These are phyloP conservation scores for Scaptomyza cyrtandrae DNA, from an alignment of 2,888 invertebrate species.

Conservation along the genomic window DNA sequence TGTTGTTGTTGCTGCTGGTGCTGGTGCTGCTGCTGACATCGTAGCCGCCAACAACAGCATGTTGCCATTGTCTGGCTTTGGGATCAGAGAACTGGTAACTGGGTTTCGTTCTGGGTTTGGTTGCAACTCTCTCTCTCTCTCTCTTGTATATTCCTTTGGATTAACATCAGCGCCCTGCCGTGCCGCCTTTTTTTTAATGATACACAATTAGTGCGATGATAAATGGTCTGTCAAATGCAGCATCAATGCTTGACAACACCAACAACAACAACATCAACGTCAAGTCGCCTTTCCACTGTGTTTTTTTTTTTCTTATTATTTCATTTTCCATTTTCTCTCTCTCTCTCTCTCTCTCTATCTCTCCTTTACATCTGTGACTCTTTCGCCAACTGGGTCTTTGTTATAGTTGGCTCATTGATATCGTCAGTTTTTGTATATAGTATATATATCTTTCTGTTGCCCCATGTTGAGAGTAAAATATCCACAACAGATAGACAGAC, in stretches of 20 bases:
- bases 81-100: conserved; percentile 5
- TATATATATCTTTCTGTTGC: neutral
- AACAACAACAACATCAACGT: neutral
- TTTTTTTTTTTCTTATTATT: conserved; percentile 7
- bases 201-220: conserved; percentile 83
- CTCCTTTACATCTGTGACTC: conserved; percentile 18
- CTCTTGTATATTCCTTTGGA: conserved; percentile 55
- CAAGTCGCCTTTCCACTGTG: conserved; percentile 18
- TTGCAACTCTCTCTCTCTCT: conserved; percentile 2
- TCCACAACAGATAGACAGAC: conserved; percentile 42
- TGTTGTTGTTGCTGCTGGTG: conserved; percentile 31
- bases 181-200: conserved; percentile 77
- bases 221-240: conserved; percentile 83
- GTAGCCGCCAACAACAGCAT: conserved; percentile 19
- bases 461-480: conserved; percentile 45
- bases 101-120: conserved; percentile 3
- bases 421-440: conserved; percentile 44
- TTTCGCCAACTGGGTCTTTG: conserved; percentile 35
- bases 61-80: conserved; percentile 56
- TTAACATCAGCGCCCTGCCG: conserved; percentile 68
- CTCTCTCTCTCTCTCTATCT: neutral
- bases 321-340: neutral
- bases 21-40: conserved; percentile 34
- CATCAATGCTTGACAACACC: conserved; percentile 58
- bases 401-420: conserved; percentile 63